phyloP scores from a whole-genome alignment of 2,888 invertebrate species.

The Furcula furcula region DNA sequence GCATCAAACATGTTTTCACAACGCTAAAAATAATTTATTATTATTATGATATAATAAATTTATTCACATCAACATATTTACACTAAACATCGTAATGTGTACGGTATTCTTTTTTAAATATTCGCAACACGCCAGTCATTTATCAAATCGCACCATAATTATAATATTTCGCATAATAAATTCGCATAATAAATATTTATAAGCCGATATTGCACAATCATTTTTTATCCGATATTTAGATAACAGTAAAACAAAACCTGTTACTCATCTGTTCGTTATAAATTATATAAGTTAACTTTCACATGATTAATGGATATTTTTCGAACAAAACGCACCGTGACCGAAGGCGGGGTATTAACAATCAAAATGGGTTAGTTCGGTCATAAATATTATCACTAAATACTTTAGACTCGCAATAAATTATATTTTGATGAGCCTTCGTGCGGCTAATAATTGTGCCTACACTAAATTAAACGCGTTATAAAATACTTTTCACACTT shows the following conservation, averaged over 20 bases:
- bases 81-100: too few species aligned
- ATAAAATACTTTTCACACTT: too few species aligned
- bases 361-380: conserved; percentile 23
- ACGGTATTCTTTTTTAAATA: not conserved
- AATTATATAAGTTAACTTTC: conserved; percentile 29
- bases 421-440: conserved; percentile 18
- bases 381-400: conserved; percentile 27
- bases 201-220: conserved; percentile 11
- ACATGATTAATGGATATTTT: conserved; percentile 36
- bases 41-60: too few species aligned
- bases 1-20: too few species aligned
- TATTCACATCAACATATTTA: too few species aligned
- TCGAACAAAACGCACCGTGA: conserved; percentile 26
- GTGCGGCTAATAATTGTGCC: too few species aligned
- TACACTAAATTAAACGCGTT: too few species aligned
- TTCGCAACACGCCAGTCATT: not conserved
- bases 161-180: conserved; percentile 9
- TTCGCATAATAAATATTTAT: conserved; percentile 10
- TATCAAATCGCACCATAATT: not conserved
- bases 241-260: conserved; percentile 7
- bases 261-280: conserved; percentile 14
- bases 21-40: too few species aligned
- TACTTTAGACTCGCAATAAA: conserved; percentile 15
- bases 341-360: conserved; percentile 29
- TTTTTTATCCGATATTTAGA: conserved; percentile 9